A percentile compares a stretch with the other conserved stretches of the same genome.
These are phyloP conservation scores for Heliconius ismenius DNA, from an alignment of 2,888 invertebrate genomes.

Conservation along the genomic window DNA sequence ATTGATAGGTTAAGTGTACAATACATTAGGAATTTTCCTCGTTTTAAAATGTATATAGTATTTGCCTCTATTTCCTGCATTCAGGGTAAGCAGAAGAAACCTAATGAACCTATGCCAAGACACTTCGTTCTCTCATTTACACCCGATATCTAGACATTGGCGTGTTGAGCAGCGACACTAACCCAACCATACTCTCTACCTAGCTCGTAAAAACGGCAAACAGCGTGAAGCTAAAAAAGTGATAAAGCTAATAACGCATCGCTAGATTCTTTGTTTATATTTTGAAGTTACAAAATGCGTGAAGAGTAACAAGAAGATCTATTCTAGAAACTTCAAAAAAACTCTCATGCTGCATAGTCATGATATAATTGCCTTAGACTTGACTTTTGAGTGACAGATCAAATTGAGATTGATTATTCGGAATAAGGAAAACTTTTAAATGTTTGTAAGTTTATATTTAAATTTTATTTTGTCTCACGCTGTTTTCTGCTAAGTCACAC, in stretches of 20 bases:
- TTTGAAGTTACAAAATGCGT: too few species aligned
- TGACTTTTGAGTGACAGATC: slow-evolving; percentile 6
- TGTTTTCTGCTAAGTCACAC: slow-evolving; percentile 1
- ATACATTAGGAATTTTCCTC: neutral
- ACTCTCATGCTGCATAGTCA: neutral
- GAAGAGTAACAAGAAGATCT: too few species aligned
- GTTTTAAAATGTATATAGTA: neutral
- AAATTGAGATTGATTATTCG: slow-evolving; percentile 12
- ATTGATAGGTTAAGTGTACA: neutral
- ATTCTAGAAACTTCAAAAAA: neutral
- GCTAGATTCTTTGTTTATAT: neutral
- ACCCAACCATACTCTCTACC: too few species aligned
- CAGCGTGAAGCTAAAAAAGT: neutral
- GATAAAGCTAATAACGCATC: neutral
- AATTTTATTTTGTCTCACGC: neutral
- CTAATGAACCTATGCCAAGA: too few species aligned
- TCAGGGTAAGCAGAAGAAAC: neutral
- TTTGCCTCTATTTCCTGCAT: neutral
- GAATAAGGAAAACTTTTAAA: neutral
- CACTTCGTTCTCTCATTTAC: too few species aligned
- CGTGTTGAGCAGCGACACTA: too few species aligned
- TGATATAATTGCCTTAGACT: neutral
- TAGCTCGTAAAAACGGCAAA: too few species aligned
- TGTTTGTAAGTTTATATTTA: neutral
- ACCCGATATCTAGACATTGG: too few species aligned